Base-by-base conservation (phyloP, 2,888 invertebrate genomes). In the Drosophila aldrichi region DNA sequence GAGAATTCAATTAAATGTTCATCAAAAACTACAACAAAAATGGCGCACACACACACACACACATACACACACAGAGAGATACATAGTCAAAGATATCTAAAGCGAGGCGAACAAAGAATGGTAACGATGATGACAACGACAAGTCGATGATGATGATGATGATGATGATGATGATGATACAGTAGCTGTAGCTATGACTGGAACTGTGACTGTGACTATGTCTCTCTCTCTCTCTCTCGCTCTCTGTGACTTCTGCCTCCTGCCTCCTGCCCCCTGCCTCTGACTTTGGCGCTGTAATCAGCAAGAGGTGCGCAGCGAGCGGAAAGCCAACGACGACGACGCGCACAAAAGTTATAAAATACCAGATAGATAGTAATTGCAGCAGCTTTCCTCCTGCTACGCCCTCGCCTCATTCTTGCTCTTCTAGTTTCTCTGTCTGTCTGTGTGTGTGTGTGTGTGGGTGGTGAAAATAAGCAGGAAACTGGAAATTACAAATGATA, bases 401-500 rank as follows among this genome's bases (percentile, higher is more conserved):
- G 20, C 40, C 43, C 36, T 46, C 12, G 46, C 46, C 22, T 16
- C n/a, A 12, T 3, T 22, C 40, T 43, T 22, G 14, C 20, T 3
- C 36, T 43, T 57, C n/a, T 34, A 25, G 41, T 18, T 70, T 14
- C 14, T 18, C 41, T 41, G 9, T 41, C 40, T 18, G 3, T n/a
- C 2, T 40, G 9, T 40, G 18, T 41, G 44, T 48, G n/a, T 67
- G 52, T 61, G 51, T 61, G 56, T 40, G 67, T 65, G 62, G 41
- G 43, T 65, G 75, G 73, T 58, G 77, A 80, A 89, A 89, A 89
- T 87, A 89, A 89, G 85, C 79, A 89, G 89, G 88, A 89, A 89
- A 89, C 85, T 85, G 85, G 84, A 85, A 85, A 85, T 85, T 85
- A 89, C 85, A 85, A 85, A 85, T 85, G 85, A 85, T 85, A 89